Evolutionary conservation across 2,888 invertebrate genomes (phyloP).

Genomic region (Choristoneura rosaceana): DNA sequence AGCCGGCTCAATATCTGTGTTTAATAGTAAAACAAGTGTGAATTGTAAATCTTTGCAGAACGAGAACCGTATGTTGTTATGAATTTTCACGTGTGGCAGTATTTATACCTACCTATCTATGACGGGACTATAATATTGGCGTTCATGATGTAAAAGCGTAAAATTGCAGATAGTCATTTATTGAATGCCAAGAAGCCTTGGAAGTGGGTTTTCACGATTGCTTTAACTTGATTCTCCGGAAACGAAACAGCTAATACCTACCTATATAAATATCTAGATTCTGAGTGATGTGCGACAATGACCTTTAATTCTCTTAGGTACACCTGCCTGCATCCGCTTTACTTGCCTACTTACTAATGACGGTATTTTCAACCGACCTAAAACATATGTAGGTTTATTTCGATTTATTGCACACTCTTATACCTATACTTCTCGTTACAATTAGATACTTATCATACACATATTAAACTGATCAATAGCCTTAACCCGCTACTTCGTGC

Average conservation of each 20-base stretch:
- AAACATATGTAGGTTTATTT: background rate
- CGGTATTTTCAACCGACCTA: background rate
- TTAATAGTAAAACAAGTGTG: background rate
- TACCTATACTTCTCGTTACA: too few species aligned
- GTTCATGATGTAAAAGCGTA: too few species aligned
- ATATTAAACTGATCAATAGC: too few species aligned
- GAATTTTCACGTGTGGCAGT: background rate
- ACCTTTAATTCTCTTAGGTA: background rate
- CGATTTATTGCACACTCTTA: too few species aligned
- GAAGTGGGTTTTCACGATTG: background rate
- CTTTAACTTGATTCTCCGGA: background rate
- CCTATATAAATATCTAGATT: background rate
- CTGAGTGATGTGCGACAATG: background rate
- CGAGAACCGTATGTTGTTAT: background rate
- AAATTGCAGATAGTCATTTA: too few species aligned
- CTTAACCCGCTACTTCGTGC: too few species aligned
- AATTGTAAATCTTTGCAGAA: background rate
- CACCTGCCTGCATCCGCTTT: background rate
- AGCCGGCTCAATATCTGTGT: slow-evolving; percentile 16
- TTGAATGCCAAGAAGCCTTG: too few species aligned
- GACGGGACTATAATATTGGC: too few species aligned
- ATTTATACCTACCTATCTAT: too few species aligned
- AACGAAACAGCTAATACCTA: background rate
- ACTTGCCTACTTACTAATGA: too few species aligned
- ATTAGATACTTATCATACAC: too few species aligned